These are phyloP conservation scores for Eretmochelys imbricata DNA, from an alignment of 2,113 vertebrate species.

Conservation along the genomic window DNA sequence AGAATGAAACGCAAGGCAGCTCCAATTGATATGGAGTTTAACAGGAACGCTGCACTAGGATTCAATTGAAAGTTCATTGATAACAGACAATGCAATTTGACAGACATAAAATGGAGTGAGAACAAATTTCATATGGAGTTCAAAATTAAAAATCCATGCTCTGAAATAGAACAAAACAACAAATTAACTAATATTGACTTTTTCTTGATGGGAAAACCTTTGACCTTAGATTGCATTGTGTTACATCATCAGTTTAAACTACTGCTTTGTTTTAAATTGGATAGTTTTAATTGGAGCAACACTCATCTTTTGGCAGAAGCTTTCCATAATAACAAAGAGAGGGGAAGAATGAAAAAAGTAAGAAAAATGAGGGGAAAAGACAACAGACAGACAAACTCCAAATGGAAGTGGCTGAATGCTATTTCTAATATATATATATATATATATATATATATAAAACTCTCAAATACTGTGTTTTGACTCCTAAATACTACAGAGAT, in stretches of 20 bases:
- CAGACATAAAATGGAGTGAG: background rate
- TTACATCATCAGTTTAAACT: conserved; percentile 9
- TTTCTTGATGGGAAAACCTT: background rate
- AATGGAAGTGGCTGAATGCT: background rate
- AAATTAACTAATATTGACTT: background rate
- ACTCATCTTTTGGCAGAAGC: background rate
- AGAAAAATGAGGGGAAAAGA: background rate
- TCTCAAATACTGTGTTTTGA: background rate
- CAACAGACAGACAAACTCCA: background rate
- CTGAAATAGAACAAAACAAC: background rate
- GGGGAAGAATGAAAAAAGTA: background rate
- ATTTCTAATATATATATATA: background rate
- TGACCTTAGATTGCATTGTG: background rate
- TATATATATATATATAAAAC: background rate
- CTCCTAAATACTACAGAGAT: background rate
- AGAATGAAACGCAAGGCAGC: conserved; percentile 12
- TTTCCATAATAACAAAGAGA: background rate
- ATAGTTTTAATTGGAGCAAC: background rate
- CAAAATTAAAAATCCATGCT: background rate
- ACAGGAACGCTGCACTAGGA: background rate
- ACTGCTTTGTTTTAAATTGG: conserved; percentile 1
- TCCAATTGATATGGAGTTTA: conserved; percentile 20
- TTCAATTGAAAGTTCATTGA: conserved; percentile 20
- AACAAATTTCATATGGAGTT: background rate
- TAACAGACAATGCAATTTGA: background rate